phyloP scores from a whole-genome alignment of 1,140 invertebrate genomes.

The Varroa destructor region DNA sequence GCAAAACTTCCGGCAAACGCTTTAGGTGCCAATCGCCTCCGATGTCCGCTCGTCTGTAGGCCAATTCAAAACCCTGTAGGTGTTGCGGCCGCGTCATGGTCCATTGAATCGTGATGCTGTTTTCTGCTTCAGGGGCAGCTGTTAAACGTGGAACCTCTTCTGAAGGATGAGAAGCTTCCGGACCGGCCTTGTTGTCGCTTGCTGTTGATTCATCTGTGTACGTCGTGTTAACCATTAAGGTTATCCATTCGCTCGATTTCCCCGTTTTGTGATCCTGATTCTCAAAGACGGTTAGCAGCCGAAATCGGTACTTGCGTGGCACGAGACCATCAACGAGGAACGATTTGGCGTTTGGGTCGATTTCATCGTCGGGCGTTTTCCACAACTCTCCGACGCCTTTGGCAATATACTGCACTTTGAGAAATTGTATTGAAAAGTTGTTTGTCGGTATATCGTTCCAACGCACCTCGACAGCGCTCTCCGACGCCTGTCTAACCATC shows the following conservation, averaged over 20 bases:
- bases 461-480: slow-evolving; percentile 1
- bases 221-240: neutral
- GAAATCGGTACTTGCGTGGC: slow-evolving; percentile 12
- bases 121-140: too few relatives aligned
- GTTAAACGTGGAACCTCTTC: too few relatives aligned
- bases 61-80: neutral
- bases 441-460: neutral
- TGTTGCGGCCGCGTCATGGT: too few relatives aligned
- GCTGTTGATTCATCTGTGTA: too few relatives aligned
- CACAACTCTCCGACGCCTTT: neutral
- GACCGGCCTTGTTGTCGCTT: too few relatives aligned
- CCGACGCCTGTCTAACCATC: neutral
- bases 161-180: too few relatives aligned
- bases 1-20: neutral
- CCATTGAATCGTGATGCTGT: too few relatives aligned
- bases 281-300: slow-evolving; percentile 13
- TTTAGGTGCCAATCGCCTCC: neutral
- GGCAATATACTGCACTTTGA: slow-evolving; percentile 18
- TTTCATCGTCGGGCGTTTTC: slow-evolving; percentile 11
- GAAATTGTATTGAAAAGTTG: neutral
- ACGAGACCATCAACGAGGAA: slow-evolving; percentile 2
- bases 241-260: slow-evolving; percentile 14
- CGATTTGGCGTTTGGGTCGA: neutral
- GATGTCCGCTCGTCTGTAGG: neutral
- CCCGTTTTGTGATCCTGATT: slow-evolving; percentile 15